These are phyloP conservation scores for Coracopsis vasa DNA, from an alignment of 2,113 vertebrate genomes.

Conservation along the genomic window DNA sequence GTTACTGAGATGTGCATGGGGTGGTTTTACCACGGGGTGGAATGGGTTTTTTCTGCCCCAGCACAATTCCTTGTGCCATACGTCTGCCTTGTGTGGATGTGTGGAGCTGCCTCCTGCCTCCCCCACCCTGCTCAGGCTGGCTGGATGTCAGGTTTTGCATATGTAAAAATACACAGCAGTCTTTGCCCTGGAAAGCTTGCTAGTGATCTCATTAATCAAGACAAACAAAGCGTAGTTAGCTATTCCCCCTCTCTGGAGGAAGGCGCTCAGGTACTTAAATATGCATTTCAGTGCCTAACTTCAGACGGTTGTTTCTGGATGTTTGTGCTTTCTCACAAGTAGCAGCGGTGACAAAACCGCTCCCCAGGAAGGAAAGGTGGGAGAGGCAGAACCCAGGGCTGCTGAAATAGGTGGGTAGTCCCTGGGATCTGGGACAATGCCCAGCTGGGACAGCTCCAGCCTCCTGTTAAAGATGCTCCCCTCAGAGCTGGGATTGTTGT, in stretches of 20 bases:
- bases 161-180: slow-evolving; percentile 43
- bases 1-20: rapidly evolving
- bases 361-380: not conserved
- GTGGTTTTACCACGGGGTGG: not conserved
- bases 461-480: not conserved
- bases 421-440: not conserved
- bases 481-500: not conserved
- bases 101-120: not conserved
- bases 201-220: slow-evolving; percentile 67
- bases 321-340: not conserved
- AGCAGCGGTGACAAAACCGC: not conserved
- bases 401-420: not conserved
- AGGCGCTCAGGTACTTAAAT: slow-evolving; percentile 40
- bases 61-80: not conserved
- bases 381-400: not conserved
- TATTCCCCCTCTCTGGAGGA: slow-evolving; percentile 33
- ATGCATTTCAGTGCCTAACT: slow-evolving; percentile 44
- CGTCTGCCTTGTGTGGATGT: not conserved
- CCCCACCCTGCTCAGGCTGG: slow-evolving; percentile 33
- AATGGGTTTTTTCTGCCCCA: not conserved
- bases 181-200: slow-evolving; percentile 61
- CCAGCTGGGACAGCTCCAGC: not conserved
- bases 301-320: slow-evolving; percentile 28
- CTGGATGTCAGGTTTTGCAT: slow-evolving; percentile 50
- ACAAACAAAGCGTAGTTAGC: slow-evolving; percentile 54